A percentile compares a stretch with the other conserved stretches of the same genome.
phyloP scores from a whole-genome alignment of 1,140 invertebrate species.

The Mizuhopecten yessoensis region DNA sequence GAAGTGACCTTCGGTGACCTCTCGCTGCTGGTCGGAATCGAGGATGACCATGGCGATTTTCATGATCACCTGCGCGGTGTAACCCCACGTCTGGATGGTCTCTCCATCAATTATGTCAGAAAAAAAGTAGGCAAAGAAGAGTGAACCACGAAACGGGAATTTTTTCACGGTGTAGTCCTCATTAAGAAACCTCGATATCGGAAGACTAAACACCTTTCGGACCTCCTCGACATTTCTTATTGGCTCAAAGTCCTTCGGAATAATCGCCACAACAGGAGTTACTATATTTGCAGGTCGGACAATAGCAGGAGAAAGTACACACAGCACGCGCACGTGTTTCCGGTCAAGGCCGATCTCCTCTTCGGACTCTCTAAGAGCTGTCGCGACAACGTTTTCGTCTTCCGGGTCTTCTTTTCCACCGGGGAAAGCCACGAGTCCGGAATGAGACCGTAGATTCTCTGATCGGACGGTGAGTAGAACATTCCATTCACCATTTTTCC shows the following conservation, averaged over 20 bases:
- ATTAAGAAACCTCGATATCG: constrained; percentile 65
- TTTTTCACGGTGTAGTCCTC: constrained; percentile 44
- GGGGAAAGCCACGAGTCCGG: constrained; percentile 69
- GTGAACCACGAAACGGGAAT: not conserved
- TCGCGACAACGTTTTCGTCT: constrained; percentile 64
- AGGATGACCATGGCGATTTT: constrained; percentile 54
- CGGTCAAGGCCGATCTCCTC: constrained; percentile 70
- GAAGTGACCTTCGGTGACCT: not conserved
- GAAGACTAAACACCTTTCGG: constrained; percentile 63
- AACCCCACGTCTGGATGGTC: constrained; percentile 61
- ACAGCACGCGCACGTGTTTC: constrained; percentile 61
- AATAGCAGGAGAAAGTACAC: constrained; percentile 60
- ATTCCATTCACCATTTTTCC: constrained; percentile 55
- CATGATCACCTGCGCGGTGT: constrained; percentile 58
- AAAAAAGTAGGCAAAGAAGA: constrained; percentile 44
- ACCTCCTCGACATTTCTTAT: constrained; percentile 67
- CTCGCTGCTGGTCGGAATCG: constrained; percentile 44
- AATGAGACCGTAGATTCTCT: constrained; percentile 59
- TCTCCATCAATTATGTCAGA: constrained; percentile 52
- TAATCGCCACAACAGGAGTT: constrained; percentile 65
- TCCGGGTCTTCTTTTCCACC: constrained; percentile 65
- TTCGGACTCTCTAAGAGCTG: constrained; percentile 70
- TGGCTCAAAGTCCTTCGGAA: constrained; percentile 67
- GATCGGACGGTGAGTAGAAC: constrained; percentile 64
- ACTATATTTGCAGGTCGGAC: constrained; percentile 66